A percentile compares a stretch with the other conserved stretches of the same genome.
These are phyloP conservation scores for Piaya cayana DNA, from an alignment of 2,113 vertebrate genomes.

Conservation along the genomic window DNA sequence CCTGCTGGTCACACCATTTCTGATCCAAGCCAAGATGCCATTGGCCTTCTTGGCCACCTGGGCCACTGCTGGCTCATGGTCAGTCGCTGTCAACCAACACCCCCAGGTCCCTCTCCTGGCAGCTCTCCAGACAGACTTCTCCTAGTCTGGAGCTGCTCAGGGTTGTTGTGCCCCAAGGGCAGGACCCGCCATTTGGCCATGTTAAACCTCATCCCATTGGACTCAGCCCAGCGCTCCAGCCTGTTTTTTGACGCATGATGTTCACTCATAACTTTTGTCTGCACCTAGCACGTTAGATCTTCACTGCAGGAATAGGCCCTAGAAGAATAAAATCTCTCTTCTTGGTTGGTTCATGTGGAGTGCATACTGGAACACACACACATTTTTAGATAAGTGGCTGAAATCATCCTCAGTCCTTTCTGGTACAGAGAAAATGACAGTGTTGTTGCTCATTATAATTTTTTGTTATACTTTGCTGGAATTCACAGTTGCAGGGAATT, in stretches of 20 bases:
- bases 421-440: background rate
- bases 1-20: no score
- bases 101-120: no score
- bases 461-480: background rate
- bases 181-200: no score
- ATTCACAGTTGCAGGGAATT: background rate
- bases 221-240: no score
- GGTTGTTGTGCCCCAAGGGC: no score
- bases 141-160: no score
- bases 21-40: no score
- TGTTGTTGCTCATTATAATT: background rate
- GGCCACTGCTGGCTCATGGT: no score
- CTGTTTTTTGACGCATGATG: fast-evolving
- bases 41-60: no score
- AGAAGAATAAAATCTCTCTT: background rate
- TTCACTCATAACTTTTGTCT: background rate
- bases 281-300: background rate
- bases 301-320: background rate
- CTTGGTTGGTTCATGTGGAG: background rate
- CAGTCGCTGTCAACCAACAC: no score
- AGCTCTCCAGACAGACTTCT: no score
- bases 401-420: background rate
- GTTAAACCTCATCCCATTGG: no score
- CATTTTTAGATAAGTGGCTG: background rate
- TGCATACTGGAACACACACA: background rate